Conservation (phyloP, 2,888 invertebrate genomes). For the Mythimna albipuncta region DNA sequence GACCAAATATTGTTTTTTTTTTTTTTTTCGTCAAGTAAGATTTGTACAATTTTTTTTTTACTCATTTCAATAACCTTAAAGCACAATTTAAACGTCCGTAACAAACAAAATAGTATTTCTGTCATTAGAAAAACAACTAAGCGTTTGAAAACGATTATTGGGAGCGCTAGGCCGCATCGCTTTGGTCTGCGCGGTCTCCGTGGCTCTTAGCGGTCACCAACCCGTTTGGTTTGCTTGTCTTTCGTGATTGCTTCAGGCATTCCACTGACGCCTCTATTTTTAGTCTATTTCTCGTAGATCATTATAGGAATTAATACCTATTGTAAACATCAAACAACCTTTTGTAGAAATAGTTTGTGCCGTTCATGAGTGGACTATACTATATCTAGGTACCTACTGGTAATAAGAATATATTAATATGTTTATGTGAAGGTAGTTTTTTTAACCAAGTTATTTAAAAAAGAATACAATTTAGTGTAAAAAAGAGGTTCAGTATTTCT, state of each 20-base stretch:
- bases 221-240: slow-evolving; percentile 35
- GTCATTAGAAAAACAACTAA: not conserved
- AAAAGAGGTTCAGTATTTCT: no score
- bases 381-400: no score
- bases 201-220: slow-evolving; percentile 30
- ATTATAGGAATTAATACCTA: not conserved
- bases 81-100: no score
- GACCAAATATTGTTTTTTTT: not conserved
- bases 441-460: no score
- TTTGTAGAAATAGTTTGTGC: no score
- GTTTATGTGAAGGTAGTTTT: no score
- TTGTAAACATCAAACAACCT: not conserved
- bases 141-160: slow-evolving; percentile 16
- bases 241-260: slow-evolving; percentile 21
- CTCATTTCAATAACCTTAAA: not conserved
- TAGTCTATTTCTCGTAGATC: slow-evolving; percentile 21
- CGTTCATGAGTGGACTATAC: no score
- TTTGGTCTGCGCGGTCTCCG: not conserved
- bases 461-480: no score
- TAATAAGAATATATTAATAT: no score
- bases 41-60: not conserved
- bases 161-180: slow-evolving; percentile 6
- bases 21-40: not conserved
- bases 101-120: not conserved
- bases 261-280: slow-evolving; percentile 22